Evolutionary conservation across 2,888 invertebrate species (phyloP).

Genomic region (Lochmaea capreae): DNA sequence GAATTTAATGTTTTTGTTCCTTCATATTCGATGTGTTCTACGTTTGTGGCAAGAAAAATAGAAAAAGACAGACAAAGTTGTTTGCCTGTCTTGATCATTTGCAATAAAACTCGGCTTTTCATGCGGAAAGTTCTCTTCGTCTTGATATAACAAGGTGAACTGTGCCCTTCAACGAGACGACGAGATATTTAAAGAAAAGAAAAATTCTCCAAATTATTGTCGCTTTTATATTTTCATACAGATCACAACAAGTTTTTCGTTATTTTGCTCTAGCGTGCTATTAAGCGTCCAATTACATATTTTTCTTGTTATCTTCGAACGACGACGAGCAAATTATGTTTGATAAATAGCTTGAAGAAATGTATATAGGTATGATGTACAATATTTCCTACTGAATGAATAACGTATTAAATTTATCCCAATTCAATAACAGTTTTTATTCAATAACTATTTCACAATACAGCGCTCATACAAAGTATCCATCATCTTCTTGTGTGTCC

Average conservation of each 20-base stretch:
- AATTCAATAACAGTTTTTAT: no score
- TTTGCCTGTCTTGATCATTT: conserved; percentile 55
- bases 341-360: neutral
- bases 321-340: neutral
- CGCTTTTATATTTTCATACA: conserved; percentile 42
- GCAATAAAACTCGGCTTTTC: conserved; percentile 55
- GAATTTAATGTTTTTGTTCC: neutral
- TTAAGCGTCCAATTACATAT: conserved; percentile 37
- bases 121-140: conserved; percentile 54
- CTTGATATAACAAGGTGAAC: conserved; percentile 55
- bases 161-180: conserved; percentile 20
- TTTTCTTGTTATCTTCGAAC: conserved; percentile 21
- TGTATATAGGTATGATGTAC: neutral
- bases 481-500: no score
- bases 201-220: conserved; percentile 48
- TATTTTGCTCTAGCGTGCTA: conserved; percentile 34
- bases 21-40: neutral
- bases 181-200: conserved; percentile 32
- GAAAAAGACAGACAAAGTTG: conserved; percentile 43
- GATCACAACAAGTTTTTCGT: conserved; percentile 37
- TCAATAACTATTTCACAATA: no score
- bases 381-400: no score
- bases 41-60: conserved; percentile 8
- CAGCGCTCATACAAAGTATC: no score
- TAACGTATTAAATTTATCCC: no score